phyloP scores from a whole-genome alignment of 2,888 invertebrate species.

The Chironomus tentans region DNA sequence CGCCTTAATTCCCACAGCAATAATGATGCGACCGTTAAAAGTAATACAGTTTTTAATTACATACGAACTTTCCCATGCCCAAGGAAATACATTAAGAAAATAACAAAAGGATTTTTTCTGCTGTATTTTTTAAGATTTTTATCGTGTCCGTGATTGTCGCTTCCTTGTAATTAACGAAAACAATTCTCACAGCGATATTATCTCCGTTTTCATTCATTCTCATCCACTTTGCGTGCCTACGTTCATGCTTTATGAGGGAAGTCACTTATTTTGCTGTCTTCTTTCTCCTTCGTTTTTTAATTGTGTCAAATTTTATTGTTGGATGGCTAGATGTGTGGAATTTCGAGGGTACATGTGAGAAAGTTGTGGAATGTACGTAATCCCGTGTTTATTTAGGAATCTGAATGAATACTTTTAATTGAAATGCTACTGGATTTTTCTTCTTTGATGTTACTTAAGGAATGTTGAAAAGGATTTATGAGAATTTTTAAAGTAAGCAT shows the following conservation, averaged over 20 bases:
- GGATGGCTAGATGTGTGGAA: too few species aligned
- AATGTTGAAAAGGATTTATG: too few species aligned
- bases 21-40: not conserved
- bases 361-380: too few species aligned
- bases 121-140: not conserved
- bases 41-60: not conserved
- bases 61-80: not conserved
- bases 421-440: too few species aligned
- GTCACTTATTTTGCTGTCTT: not conserved
- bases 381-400: too few species aligned
- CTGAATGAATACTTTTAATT: too few species aligned
- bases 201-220: not conserved
- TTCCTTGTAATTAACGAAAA: constrained; percentile 23
- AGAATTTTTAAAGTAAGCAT: too few species aligned
- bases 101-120: not conserved
- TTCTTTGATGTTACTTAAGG: too few species aligned
- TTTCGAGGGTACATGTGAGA: too few species aligned
- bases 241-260: not conserved
- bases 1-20: not conserved
- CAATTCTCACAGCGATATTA: constrained; percentile 14
- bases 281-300: too few species aligned
- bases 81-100: not conserved
- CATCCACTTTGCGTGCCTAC: not conserved
- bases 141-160: constrained; percentile 10
- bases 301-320: too few species aligned